Evolutionary conservation across 2,888 invertebrate genomes (phyloP).

Genomic region (Syrista parreyssii): DNA sequence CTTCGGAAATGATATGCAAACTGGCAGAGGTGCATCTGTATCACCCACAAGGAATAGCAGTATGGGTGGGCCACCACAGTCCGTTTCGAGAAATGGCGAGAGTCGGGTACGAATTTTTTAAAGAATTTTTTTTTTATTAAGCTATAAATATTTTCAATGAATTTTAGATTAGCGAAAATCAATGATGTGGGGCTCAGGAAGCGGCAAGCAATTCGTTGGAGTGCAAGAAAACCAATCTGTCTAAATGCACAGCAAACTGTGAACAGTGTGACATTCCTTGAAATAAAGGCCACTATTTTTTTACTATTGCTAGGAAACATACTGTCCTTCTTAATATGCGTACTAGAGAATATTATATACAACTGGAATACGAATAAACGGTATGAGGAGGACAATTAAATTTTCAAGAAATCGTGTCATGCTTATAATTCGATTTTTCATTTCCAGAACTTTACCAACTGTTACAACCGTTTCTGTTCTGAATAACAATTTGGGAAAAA

Average conservation of each 20-base stretch:
- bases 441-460: too few relatives aligned
- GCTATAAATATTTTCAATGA: background rate
- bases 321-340: conserved; percentile 38
- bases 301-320: conserved; percentile 41
- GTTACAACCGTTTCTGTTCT: too few relatives aligned
- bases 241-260: conserved; percentile 42
- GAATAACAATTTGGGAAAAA: too few relatives aligned
- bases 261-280: conserved; percentile 52
- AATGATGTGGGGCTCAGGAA: conserved; percentile 47
- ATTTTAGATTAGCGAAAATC: conserved; percentile 45
- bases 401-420: too few relatives aligned
- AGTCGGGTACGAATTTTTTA: conserved; percentile 43
- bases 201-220: conserved; percentile 51
- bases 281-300: conserved; percentile 51
- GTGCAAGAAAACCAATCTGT: conserved; percentile 52
- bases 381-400: too few relatives aligned
- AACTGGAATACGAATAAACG: background rate
- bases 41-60: conserved; percentile 36
- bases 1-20: conserved; percentile 51
- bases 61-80: conserved; percentile 45
- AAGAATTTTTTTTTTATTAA: background rate
- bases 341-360: conserved; percentile 32
- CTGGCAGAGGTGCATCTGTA: conserved; percentile 53
- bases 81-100: conserved; percentile 53
- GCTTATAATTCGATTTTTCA: too few relatives aligned